A percentile compares a stretch with the other conserved stretches of the same genome.
These are phyloP conservation scores for Cheilosia scutellata DNA, from an alignment of 2,888 invertebrate genomes.

Conservation along the genomic window DNA sequence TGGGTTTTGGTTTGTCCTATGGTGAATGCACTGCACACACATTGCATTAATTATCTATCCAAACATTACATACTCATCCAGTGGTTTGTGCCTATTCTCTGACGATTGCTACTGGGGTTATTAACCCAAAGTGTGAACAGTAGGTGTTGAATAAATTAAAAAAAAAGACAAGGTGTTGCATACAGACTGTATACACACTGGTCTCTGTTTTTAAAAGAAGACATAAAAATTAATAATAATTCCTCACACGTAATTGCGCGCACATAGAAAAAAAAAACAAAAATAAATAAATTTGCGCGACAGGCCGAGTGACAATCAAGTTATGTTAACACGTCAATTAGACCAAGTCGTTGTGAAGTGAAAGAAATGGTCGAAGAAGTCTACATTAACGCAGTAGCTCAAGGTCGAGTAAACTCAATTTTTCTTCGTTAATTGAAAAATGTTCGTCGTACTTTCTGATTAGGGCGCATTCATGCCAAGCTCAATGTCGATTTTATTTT, in stretches of 20 bases:
- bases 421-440: constrained; percentile 33
- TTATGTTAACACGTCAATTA: constrained; percentile 66
- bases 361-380: constrained; percentile 14
- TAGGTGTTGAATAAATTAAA: constrained; percentile 30
- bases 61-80: constrained; percentile 34
- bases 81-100: constrained; percentile 15
- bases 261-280: neutral
- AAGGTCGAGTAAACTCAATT: constrained; percentile 56
- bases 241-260: constrained; percentile 47
- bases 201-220: constrained; percentile 5
- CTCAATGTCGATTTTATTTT: constrained; percentile 57
- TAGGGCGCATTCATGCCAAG: constrained; percentile 36
- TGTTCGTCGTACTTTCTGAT: neutral
- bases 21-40: constrained; percentile 40
- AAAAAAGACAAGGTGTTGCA: constrained; percentile 9
- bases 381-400: constrained; percentile 54
- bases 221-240: constrained; percentile 43
- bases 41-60: constrained; percentile 51
- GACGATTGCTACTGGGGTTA: constrained; percentile 51
- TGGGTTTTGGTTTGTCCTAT: constrained; percentile 28
- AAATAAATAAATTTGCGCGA: neutral
- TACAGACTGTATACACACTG: neutral
- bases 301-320: constrained; percentile 52
- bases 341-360: constrained; percentile 12
- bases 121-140: constrained; percentile 59